Percentiles rank a stretch among this genome's conserved stretches.
phyloP scores from a whole-genome alignment of 2,113 vertebrate genomes.

The Proterorhinus semilunaris region DNA sequence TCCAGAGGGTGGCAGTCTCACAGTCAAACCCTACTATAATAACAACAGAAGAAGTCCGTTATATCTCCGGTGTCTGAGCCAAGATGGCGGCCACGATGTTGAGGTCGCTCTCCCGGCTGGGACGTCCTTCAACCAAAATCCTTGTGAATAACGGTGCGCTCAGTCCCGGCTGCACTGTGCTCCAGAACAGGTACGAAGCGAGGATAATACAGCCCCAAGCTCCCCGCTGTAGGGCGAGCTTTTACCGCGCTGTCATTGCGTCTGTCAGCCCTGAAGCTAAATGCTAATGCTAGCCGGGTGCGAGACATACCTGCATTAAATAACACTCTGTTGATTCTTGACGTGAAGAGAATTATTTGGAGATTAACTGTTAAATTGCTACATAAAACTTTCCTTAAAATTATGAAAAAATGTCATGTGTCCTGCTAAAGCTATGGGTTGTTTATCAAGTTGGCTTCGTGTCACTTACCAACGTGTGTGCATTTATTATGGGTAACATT shows the following conservation, averaged over 20 bases:
- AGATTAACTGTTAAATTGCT: background rate
- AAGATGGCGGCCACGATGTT: constrained; percentile 79
- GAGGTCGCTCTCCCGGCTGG: constrained; percentile 74
- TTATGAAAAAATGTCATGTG: background rate
- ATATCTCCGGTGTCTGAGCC: constrained; percentile 43
- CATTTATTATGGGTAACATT: background rate
- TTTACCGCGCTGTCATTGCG: background rate
- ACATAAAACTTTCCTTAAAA: background rate
- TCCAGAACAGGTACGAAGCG: constrained; percentile 71
- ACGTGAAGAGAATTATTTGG: background rate
- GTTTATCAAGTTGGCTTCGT: background rate
- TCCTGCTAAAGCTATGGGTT: background rate
- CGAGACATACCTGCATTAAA: background rate
- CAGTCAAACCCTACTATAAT: accelerated
- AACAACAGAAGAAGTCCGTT: constrained; percentile 11
- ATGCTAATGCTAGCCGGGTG: constrained; percentile 38
- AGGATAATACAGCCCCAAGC: background rate
- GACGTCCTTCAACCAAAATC: constrained; percentile 78
- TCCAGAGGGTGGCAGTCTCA: constrained; percentile 33
- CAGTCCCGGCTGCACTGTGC: constrained; percentile 58
- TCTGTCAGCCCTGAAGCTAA: background rate
- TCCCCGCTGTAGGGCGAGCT: background rate
- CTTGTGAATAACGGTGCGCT: constrained; percentile 58
- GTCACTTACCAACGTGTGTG: background rate
- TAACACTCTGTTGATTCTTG: too few species aligned